phyloP scores from a whole-genome alignment of 1,140 invertebrate genomes.

The Globodera rostochiensis region DNA sequence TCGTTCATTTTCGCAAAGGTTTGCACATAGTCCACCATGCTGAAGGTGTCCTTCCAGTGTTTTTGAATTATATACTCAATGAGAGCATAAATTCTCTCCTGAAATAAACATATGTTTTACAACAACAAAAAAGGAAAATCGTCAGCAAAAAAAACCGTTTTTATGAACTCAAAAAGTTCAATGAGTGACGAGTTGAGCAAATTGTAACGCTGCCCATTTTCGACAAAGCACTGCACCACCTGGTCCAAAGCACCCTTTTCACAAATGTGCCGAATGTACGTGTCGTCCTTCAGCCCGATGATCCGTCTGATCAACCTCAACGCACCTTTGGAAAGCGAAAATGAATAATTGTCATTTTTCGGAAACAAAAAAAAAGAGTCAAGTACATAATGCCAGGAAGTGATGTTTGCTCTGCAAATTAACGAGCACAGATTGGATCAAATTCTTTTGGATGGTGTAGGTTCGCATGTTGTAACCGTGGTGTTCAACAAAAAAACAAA shows the following conservation, averaged over 20 bases:
- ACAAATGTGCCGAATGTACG: conserved; percentile 94
- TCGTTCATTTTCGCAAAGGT: conserved; percentile 53
- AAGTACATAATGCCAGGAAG: conserved; percentile 86
- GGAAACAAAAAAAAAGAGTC: conserved; percentile 9
- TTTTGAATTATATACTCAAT: conserved; percentile 56
- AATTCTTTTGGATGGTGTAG: conserved; percentile 93
- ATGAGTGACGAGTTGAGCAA: conserved; percentile 96
- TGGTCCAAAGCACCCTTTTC: conserved; percentile 92
- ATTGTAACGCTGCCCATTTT: conserved; percentile 96
- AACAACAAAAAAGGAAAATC: neutral
- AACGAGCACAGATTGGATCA: conserved; percentile 88
- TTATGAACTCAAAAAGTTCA: conserved; percentile 98
- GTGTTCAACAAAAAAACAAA: conserved; percentile 99
- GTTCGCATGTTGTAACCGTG: conserved; percentile 86
- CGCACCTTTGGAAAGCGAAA: conserved; percentile 72
- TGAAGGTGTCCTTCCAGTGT: conserved; percentile 45
- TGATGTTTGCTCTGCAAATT: conserved; percentile 96
- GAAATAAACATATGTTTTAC: conserved; percentile 34
- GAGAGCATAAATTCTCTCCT: conserved; percentile 57
- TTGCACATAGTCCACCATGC: conserved; percentile 56
- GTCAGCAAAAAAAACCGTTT: conserved; percentile 43
- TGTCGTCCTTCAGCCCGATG: conserved; percentile 94
- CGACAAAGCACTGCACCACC: conserved; percentile 91
- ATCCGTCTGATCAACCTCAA: conserved; percentile 94
- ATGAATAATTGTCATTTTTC: neutral